phyloP scores from a whole-genome alignment of 92 coral and sea anemone species.

The Siderastrea radians region DNA sequence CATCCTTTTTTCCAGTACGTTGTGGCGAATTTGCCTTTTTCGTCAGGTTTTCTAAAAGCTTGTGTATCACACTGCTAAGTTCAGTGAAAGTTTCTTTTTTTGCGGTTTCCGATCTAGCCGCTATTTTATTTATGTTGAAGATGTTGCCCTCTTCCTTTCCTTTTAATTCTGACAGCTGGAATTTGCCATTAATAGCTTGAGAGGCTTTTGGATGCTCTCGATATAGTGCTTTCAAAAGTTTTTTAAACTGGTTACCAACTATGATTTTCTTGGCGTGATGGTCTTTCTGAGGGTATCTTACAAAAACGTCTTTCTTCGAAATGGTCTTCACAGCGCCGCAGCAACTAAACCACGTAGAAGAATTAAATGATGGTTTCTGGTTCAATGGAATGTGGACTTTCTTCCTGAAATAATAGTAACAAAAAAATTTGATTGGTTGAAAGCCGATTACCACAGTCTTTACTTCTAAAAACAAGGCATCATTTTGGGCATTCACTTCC shows the following conservation, averaged over 20 bases:
- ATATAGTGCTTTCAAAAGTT: slow-evolving; percentile 24
- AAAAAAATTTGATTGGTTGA: too few relatives aligned
- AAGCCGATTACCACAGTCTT: too few relatives aligned
- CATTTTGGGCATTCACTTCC: too few relatives aligned
- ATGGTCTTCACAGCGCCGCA: background rate
- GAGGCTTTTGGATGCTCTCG: slow-evolving; percentile 13
- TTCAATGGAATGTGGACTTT: background rate
- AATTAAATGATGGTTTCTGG: background rate
- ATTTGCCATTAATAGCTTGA: slow-evolving; percentile 7
- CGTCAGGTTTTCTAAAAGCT: slow-evolving; percentile 14
- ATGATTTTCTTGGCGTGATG: slow-evolving; percentile 11
- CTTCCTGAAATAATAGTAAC: background rate
- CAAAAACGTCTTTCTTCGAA: slow-evolving; percentile 23
- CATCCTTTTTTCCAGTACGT: background rate
- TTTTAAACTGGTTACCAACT: slow-evolving; percentile 26
- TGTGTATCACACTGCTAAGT: slow-evolving; percentile 34
- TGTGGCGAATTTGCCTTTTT: slow-evolving; percentile 1
- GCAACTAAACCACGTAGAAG: background rate
- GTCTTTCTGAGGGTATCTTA: slow-evolving; percentile 12
- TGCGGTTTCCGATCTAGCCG: slow-evolving; percentile 16
- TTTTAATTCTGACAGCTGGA: background rate
- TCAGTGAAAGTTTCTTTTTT: slow-evolving; percentile 40
- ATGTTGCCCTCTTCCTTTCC: slow-evolving; percentile 7
- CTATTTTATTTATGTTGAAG: slow-evolving; percentile 1
- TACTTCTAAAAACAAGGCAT: too few relatives aligned